Evolutionary conservation across 2,888 invertebrate genomes (phyloP).

Genomic region (Cheilosia impressa): DNA sequence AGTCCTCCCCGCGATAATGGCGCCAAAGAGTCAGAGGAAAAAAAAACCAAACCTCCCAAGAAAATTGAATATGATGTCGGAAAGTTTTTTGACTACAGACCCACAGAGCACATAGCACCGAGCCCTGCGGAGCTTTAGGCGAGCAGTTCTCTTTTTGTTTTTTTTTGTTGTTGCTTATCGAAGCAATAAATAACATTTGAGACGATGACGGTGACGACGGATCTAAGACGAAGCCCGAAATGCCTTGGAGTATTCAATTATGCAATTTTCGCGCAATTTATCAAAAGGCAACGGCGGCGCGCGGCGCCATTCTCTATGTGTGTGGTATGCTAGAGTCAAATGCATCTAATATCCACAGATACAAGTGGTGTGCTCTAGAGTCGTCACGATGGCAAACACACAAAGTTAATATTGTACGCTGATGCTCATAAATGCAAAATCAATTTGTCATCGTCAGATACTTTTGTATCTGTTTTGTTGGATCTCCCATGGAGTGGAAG

Average conservation of each 20-base stretch:
- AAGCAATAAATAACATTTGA: constrained; percentile 39
- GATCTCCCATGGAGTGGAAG: neutral
- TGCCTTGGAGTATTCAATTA: constrained; percentile 66
- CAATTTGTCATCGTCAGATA: constrained; percentile 71
- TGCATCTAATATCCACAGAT: neutral
- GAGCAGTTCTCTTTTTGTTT: neutral
- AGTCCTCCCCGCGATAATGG: constrained; percentile 11
- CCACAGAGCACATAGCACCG: neutral
- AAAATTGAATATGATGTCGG: constrained; percentile 49
- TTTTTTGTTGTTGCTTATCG: neutral
- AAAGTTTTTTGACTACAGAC: constrained; percentile 19
- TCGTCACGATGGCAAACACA: constrained; percentile 21
- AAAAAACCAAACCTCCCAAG: neutral
- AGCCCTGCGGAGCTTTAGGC: neutral
- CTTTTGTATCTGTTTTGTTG: constrained; percentile 12
- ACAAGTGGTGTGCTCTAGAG: constrained; percentile 16
- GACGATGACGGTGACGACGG: constrained; percentile 42
- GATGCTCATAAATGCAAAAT: constrained; percentile 64
- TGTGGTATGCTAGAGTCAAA: constrained; percentile 14
- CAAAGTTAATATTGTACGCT: constrained; percentile 28
- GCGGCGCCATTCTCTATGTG: constrained; percentile 40
- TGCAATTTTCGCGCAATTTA: constrained; percentile 71
- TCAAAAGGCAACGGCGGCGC: constrained; percentile 52
- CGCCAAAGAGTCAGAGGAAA: constrained; percentile 37
- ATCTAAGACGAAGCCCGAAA: constrained; percentile 24